Base-by-base conservation (phyloP, 2,797 vertebrate species). In the Cebuella pygmaea region DNA sequence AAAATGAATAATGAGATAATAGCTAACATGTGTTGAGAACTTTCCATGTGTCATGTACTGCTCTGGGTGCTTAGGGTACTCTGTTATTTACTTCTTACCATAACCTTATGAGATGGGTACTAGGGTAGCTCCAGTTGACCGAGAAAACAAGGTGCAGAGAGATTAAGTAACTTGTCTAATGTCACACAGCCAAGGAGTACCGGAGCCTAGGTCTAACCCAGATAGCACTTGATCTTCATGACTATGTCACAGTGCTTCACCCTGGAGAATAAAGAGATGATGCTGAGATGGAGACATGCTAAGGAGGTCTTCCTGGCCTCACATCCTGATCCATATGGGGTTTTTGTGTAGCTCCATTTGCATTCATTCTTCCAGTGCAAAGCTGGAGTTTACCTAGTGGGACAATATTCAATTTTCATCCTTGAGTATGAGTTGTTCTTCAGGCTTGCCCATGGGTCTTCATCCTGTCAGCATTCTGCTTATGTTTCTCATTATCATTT, bases 401-500 rank as follows among this genome's bases (percentile, higher is more conserved):
- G 7, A 19, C n/a, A 33, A 88, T 87, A 39, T 55, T 93, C 64
- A n/a, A 46, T 83, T 98, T 97, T 72, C 87, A 75, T 26, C 64
- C 80, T 36, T 78, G 44, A 86, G 74, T 19, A 41, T 12, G 30
- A 27, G 94, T 95, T 97, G 95, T 94, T 97, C 97, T 96, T 64
- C 70, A 76, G 19, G 33, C 7, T 48, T 93, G 81, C 70, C 94
- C 89, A 67, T 93, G 80, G 15, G 33, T 90, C 74, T 39, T 92
- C 50, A 76, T 92, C 7, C 0, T 82, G n/a, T 86, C 3, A 1
- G 88, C n/a, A 57, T 94, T 94, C 93, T n/a, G 59, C 93, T 83
- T 97, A 95, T 2, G 41, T 92, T 97, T 97, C 97, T 96, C 33
- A 46, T 96, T 78, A 94, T 93, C 70, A 92, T 97, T 97, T 70